Conservation (phyloP, 2,888 invertebrate genomes). For the Itoplectis maculator region DNA sequence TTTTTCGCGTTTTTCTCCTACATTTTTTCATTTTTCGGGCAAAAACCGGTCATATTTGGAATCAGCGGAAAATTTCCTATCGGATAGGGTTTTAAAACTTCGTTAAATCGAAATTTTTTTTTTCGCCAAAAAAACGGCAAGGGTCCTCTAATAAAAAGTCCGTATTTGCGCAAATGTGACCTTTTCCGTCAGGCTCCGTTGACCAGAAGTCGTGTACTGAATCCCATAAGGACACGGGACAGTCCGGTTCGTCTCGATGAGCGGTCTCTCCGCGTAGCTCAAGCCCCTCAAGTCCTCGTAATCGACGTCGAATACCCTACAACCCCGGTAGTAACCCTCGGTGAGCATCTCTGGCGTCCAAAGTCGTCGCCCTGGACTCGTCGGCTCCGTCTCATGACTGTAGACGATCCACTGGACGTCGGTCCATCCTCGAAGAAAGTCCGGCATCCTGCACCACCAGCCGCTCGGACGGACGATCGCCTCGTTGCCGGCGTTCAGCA, state of each 20-base stretch:
- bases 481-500: conserved; percentile 69
- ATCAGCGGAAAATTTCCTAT: no score
- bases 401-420: conserved; percentile 70
- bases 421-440: conserved; percentile 68
- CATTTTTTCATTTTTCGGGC: no score
- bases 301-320: conserved; percentile 66
- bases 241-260: conserved; percentile 54
- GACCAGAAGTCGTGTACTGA: conserved; percentile 59
- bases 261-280: conserved; percentile 57
- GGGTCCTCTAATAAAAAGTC: no score
- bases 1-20: no score
- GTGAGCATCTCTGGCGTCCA: conserved; percentile 67
- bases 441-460: conserved; percentile 72
- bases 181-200: conserved; percentile 67
- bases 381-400: conserved; percentile 67
- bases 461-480: conserved; percentile 65
- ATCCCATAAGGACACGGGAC: conserved; percentile 67
- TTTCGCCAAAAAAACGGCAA: no score
- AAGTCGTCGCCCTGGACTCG: conserved; percentile 51
- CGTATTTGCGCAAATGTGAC: no score
- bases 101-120: no score
- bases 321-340: conserved; percentile 70
- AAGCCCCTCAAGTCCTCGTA: conserved; percentile 55
- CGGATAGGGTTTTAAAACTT: no score
- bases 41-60: no score